Evolutionary conservation across 2,888 invertebrate species (phyloP), one percentile per base, ranked within the genome.

Genomic region (Omphaloscelis lunosa): DNA sequence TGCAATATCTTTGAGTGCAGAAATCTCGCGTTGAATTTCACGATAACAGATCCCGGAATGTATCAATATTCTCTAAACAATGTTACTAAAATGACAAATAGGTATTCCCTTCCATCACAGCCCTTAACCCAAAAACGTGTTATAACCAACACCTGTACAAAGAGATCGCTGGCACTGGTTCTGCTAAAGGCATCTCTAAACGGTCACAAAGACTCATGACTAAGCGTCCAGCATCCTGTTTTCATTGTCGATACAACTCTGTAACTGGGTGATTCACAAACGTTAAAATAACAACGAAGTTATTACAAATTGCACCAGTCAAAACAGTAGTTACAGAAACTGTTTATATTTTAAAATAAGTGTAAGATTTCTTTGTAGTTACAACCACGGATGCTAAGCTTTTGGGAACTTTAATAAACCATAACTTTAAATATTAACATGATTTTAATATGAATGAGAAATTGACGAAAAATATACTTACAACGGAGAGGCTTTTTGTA

Each of bases 191-290:
- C 82, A 82, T 81, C 83, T 83, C 83, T 83, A 77, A 80, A 84
- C 73, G 76, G 82, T 82, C 86, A 89, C 90, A 88, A 89, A 88
- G 89, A 82, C 53, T 81, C 83, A 84, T 94, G 93, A 94, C 88
- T 94, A 92, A 93, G 87, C 85, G 71, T 73, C 83, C 79, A 79
- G 89, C 92, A 92, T 92, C 92, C 92, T 91, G 94, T 91, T 92
- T 91, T 90, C 93, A 93, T 93, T 93, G 94, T 93, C 89, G 92
- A 92, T 91, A 90, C 90, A 88, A 90, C 88, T 87, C 87, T 86
- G 89, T 89, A 87, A 87, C 80, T 73, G 76, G 41, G 66, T 90
- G 90, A 90, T 82, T 90, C 90, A 90, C 83, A 48, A 67, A 62
- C 73, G 80, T 80, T 84, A 89, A 90, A 90, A 90, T 90, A 90